Evolutionary conservation across 2,113 vertebrate species (phyloP), one percentile per base, ranked within the genome.

Genomic region (Sakesphorus luctuosus): DNA sequence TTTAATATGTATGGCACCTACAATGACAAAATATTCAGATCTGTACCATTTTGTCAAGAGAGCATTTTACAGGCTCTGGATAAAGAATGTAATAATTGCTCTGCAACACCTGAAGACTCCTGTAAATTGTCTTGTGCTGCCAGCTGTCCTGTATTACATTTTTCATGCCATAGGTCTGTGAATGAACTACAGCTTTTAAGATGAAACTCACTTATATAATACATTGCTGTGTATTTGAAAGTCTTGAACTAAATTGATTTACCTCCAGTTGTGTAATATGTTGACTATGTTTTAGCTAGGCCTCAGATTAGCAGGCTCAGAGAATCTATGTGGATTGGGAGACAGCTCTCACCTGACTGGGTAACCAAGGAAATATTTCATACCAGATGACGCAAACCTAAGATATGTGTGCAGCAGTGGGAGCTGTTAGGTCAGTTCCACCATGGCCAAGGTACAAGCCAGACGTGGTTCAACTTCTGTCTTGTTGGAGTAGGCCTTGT

Each of bases 11-110:
- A 19, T 78, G 58, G 67, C 44, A 81, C 13, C 23, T 79, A 82
- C 33, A 89, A 91, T 84, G 77, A 83, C 50, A 95, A 96, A 91
- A 91, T 77, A 35, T 87, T 91, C 67, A 71, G 10, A 91, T 83
- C 49, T 76, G 23, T 38, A 79, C 35, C 14, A 49, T 90, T 96
- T 94, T 94, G 50, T 94, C 87, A 89, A 72, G 62, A 16, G 31
- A 94, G 75, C 71, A 24, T 84, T 96, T 90, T 80, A 80, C 43
- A 74, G 33, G 14, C 38, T 90, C 31, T 59, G 20, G n/a, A 76
- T 62, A 91, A 85, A 88, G 35, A 86, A 76, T 0, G 0, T 79
- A 75, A 89, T 85, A 96, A 96, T 94, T 91, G 67, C 31, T 91
- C 43, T 71, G 55, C 75, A 94, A 74, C 75, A 95, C 84, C 72